These are phyloP conservation scores for Drosophila percnosoma DNA, from an alignment of 2,888 invertebrate genomes.

Conservation along the genomic window DNA sequence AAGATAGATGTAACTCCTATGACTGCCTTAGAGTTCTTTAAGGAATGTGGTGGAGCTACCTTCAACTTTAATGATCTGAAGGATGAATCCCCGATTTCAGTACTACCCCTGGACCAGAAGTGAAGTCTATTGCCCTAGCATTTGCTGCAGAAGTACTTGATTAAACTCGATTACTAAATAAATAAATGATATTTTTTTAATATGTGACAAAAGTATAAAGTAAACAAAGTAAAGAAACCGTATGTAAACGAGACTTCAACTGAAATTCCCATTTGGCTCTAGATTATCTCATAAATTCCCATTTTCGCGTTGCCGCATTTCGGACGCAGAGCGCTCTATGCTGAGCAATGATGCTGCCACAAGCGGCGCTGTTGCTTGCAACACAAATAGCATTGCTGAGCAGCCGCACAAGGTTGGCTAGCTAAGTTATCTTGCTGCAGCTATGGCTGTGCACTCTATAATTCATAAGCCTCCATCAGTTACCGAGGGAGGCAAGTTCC, in stretches of 20 bases:
- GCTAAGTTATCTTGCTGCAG: constrained; percentile 5
- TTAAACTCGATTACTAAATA: not conserved
- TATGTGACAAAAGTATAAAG: not conserved
- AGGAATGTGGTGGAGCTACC: no score
- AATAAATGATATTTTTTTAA: not conserved
- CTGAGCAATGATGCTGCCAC: constrained; percentile 4
- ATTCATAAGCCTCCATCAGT: constrained; percentile 80
- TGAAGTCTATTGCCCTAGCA: no score
- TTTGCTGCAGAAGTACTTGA: no score
- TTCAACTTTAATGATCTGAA: no score
- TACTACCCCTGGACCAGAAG: no score
- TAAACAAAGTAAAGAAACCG: not conserved
- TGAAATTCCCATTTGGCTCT: constrained; percentile 2
- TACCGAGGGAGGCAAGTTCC: constrained; percentile 6
- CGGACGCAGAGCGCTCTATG: not conserved
- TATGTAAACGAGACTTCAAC: not conserved
- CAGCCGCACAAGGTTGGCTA: constrained; percentile 14
- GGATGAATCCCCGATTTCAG: no score
- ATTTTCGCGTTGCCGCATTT: constrained; percentile 1
- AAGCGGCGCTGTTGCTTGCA: constrained; percentile 13
- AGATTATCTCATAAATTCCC: not conserved
- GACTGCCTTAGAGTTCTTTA: no score
- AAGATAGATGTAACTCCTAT: no score
- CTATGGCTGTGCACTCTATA: constrained; percentile 55
- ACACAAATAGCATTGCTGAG: constrained; percentile 48